Conservation (phyloP, 2,113 vertebrate genomes). For the Chaetops frenatus region DNA sequence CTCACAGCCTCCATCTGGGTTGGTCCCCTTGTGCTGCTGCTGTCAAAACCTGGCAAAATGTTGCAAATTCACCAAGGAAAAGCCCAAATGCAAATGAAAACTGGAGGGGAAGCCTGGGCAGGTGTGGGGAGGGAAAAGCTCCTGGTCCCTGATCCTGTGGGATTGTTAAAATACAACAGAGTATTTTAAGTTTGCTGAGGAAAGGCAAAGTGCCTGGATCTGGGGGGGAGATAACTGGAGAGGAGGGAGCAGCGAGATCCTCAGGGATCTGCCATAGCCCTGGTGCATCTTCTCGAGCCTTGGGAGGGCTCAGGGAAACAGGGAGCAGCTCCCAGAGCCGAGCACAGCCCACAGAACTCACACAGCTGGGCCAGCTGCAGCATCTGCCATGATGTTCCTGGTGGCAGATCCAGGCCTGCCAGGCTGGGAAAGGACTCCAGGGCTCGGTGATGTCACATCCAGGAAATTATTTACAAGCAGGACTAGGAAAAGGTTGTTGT, state of each 20-base stretch:
- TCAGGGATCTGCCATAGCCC: neutral
- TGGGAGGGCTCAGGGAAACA: neutral
- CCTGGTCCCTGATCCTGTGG: neutral
- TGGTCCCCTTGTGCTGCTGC: neutral
- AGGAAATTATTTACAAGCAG: neutral
- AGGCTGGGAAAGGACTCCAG: neutral
- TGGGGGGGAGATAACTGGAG: rapidly evolving
- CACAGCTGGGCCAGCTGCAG: neutral
- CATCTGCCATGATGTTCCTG: neutral
- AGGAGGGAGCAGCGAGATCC: neutral
- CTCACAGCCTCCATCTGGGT: rapidly evolving
- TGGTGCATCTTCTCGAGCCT: neutral
- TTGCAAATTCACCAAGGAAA: neutral
- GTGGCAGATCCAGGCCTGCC: neutral
- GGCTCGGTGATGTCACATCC: neutral
- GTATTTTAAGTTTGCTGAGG: neutral
- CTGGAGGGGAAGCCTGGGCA: neutral
- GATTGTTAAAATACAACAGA: rapidly evolving
- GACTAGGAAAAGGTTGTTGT: neutral
- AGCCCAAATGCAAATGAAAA: neutral
- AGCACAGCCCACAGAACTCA: neutral
- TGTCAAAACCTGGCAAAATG: neutral
- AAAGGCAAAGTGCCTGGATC: neutral
- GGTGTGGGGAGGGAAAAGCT: neutral
- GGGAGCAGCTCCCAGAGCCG: neutral